A percentile compares a stretch with the other conserved stretches of the same genome.
These are phyloP conservation scores for Pelobates fuscus DNA, from an alignment of 2,113 vertebrate species.

Conservation along the genomic window DNA sequence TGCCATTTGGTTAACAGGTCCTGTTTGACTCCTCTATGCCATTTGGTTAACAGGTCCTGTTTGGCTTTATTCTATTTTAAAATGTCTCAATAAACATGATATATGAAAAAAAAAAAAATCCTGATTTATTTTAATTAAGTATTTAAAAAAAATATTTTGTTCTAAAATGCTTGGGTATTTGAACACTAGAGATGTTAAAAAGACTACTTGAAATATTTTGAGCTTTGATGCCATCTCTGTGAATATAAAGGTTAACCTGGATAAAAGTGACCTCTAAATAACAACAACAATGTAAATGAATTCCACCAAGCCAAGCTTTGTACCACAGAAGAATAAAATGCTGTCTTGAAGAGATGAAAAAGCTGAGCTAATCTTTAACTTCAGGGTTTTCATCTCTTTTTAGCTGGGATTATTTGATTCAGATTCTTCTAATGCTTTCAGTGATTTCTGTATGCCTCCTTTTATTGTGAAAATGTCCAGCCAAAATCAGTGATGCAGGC, in stretches of 20 bases:
- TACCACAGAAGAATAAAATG: constrained; percentile 10
- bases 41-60: too few relatives aligned
- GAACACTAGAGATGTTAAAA: too few relatives aligned
- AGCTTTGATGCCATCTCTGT: too few relatives aligned
- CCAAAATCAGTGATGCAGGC: constrained; percentile 1
- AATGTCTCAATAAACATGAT: too few relatives aligned
- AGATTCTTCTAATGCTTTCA: constrained; percentile 12
- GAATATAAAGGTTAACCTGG: constrained; percentile 29
- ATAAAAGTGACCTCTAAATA: not conserved
- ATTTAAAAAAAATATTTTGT: too few relatives aligned
- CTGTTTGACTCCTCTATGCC: too few relatives aligned
- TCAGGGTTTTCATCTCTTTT: constrained; percentile 30
- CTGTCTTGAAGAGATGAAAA: not conserved
- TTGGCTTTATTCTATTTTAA: too few relatives aligned
- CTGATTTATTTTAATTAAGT: too few relatives aligned
- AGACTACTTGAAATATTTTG: too few relatives aligned
- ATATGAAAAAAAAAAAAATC: too few relatives aligned
- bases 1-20: too few relatives aligned
- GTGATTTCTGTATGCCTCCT: constrained; percentile 8
- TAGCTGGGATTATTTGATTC: constrained; percentile 19
- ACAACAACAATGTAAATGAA: constrained; percentile 24
- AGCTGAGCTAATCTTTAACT: constrained; percentile 21
- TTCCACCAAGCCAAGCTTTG: constrained; percentile 33
- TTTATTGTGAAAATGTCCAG: constrained; percentile 17
- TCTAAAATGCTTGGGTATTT: too few relatives aligned